Evolutionary conservation across 2,113 vertebrate species (phyloP).

Genomic region (Cyprichromis sp.): DNA sequence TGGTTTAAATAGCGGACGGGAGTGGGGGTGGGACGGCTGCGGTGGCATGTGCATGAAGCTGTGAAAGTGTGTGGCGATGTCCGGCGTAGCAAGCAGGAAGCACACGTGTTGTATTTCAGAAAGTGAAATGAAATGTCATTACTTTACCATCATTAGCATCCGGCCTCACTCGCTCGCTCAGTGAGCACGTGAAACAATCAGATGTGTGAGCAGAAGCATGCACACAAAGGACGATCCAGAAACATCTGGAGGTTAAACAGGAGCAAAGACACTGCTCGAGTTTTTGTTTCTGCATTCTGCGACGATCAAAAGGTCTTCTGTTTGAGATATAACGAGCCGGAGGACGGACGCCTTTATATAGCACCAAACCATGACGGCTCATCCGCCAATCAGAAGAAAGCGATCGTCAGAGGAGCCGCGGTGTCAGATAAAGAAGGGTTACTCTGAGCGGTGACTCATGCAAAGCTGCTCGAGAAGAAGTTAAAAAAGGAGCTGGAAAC

Average conservation of each 20-base stretch:
- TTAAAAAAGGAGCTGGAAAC: not conserved
- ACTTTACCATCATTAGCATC: not conserved
- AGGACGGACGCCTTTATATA: not conserved
- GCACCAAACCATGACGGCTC: not conserved
- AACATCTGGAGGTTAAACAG: not conserved
- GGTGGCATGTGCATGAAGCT: not conserved
- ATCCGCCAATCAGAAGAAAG: not conserved
- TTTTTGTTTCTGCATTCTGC: not conserved
- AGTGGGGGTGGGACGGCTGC: conserved; percentile 26
- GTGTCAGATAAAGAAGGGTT: not conserved
- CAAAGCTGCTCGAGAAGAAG: not conserved
- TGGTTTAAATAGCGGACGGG: conserved; percentile 62
- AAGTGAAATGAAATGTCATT: not conserved
- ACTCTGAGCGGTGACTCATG: not conserved
- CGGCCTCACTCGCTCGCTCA: not conserved
- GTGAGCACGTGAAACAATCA: not conserved
- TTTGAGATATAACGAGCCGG: not conserved
- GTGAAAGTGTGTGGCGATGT: not conserved
- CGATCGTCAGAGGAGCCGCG: not conserved
- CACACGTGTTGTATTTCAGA: not conserved
- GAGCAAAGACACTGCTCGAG: not conserved
- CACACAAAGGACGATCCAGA: not conserved
- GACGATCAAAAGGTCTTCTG: not conserved
- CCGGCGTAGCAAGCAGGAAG: not conserved
- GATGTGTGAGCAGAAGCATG: not conserved